Evolutionary conservation across 2,888 invertebrate species (phyloP), one percentile per base, ranked within the genome.

Genomic region (Globia sparganii): DNA sequence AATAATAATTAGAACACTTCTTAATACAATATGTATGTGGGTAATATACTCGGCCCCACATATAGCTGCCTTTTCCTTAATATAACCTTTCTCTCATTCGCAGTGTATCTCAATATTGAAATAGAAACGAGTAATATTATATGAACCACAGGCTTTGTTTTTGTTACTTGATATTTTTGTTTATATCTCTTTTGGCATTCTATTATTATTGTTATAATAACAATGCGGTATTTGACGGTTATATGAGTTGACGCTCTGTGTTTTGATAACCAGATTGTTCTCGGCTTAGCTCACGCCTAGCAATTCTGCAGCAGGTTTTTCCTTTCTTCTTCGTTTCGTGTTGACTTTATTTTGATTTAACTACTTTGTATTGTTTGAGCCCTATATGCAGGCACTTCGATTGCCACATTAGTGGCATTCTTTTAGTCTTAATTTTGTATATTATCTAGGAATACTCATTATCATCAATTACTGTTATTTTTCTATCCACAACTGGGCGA

Each of bases 11-110:
- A 81, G 67, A 83, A 72, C 59, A 58, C 6, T 64, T n/a, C 53
- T 83, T 62, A 58, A 67, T 80, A 83, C 61, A 71, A 71, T 71
- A 80, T 83, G 72, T 72, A 78, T 83, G n/a, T 68, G 25, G 40
- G 31, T 59, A 28, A 83, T 64, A 49, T 72, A 46, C 53, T 40
- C 25, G 15, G 28, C 37, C n/a, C 31, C 46, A 56, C 40, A 69
- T 28, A 58, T 58, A 66, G 43, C 64, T 81, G 81, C 83, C 59
- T 81, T 81, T 83, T 83, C 72, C 83, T 78, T 78, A 83, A 59
- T 64, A 65, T 34, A 83, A 76, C 25, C 78, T 67, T 77, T 49
- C 37, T 66, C n/a, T 46, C 18, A 46, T 81, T 56, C 67, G 8
- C 28, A 28, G 49, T 73, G 72, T 67, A 49, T 56, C 66, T 43